Percentiles rank a stretch among this genome's conserved stretches.
These are phyloP conservation scores for Loripinus fragilis DNA, from an alignment of 2,888 invertebrate species.

Conservation along the genomic window DNA sequence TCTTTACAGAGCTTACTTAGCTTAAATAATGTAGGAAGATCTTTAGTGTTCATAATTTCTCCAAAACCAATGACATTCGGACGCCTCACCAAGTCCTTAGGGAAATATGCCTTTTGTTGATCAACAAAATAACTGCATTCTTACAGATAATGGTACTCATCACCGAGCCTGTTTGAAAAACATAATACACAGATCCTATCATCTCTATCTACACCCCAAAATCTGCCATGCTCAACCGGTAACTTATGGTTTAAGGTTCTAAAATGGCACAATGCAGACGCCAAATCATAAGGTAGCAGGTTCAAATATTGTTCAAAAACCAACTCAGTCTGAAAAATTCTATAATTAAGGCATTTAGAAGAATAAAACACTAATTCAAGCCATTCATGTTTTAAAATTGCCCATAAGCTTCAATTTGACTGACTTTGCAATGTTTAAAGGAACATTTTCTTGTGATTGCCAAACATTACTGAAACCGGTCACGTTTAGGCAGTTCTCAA, in stretches of 20 bases:
- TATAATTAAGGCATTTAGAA: background rate
- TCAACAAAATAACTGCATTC: background rate
- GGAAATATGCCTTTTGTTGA: background rate
- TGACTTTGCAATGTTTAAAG: no score
- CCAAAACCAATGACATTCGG: background rate
- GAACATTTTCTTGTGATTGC: no score
- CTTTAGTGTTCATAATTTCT: background rate
- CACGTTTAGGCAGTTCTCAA: background rate
- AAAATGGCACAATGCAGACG: background rate
- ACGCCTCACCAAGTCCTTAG: no score
- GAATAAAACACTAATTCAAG: background rate
- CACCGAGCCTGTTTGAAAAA: background rate
- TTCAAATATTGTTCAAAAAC: no score
- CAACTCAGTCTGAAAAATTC: background rate
- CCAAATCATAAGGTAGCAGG: no score
- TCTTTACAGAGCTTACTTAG: no score
- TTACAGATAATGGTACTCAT: background rate
- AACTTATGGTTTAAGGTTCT: no score
- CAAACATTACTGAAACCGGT: no score
- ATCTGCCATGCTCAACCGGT: no score
- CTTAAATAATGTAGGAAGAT: no score
- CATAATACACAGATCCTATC: background rate
- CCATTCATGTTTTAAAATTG: background rate
- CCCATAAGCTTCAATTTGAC: no score
- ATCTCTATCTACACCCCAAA: no score